Evolutionary conservation across 2,797 vertebrate species (phyloP), one percentile per base, ranked within the genome.

Genomic region (Cheirogaleus major): DNA sequence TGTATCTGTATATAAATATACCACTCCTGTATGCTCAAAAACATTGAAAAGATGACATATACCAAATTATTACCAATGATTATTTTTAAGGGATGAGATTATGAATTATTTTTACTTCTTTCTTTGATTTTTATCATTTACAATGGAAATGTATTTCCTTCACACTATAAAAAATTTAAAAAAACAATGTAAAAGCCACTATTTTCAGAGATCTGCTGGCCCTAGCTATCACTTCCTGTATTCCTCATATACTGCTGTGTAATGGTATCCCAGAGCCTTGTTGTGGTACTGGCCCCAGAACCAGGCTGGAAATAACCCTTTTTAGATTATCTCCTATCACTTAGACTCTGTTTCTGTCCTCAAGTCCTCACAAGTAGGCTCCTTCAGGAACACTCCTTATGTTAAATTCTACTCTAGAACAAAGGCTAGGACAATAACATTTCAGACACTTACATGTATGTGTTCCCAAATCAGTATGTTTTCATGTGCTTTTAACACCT

Each of bases 151-250:
- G 20, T 27, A 67, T 91, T 92, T 92, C 15, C 52, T 73, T 78
- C 45, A 8, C 8, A 57, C 3, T 32, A 55, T 82, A 38, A 89
- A 63, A 79, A 48, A 23, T 32, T 32, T 2, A 38, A 30, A 70
- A 83, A n/a, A 79, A 63, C 7, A 59, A 23, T 9, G 7, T 72
- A 70, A 93, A 96, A 88, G 32, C 48, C 70, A 76, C n/a, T 50
- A 1, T 81, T 59, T 91, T 52, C 32, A 63, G 88, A 78, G 38
- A 23, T 63, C 20, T 23, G 30, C 2, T 0, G 7, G 12, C 35
- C 43, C 32, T 67, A n/a, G 7, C 5, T 41, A 30, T 76, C 32
- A 83, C 1, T 22, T 86, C 12, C 38, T 1, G 14, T 23, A 3
- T 30, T 69, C 43, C 4, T 86, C 22, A 30, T 1, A 41, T 0